phyloP scores from a whole-genome alignment of 2,797 vertebrate species.

The Pipistrellus kuhlii region DNA sequence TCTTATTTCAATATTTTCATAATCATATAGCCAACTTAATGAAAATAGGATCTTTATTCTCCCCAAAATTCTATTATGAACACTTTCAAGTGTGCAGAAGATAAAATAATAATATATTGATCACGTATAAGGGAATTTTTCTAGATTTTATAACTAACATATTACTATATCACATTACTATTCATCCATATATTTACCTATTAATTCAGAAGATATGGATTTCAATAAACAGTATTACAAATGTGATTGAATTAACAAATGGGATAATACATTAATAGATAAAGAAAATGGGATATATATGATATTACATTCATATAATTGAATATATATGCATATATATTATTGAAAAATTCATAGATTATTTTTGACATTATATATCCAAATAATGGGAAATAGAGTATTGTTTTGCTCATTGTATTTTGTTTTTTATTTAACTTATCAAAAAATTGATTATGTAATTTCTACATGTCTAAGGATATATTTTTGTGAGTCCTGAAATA shows the following conservation, averaged over 20 bases:
- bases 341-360: neutral
- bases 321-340: too few relatives aligned
- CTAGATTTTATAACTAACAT: neutral
- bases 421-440: constrained; percentile 13
- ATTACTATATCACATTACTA: neutral
- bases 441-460: constrained; percentile 10
- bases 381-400: neutral
- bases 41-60: neutral
- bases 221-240: neutral
- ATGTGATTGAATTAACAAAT: neutral
- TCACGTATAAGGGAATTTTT: neutral
- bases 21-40: neutral
- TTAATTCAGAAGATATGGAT: neutral
- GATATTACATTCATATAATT: too few relatives aligned
- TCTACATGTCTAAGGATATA: neutral
- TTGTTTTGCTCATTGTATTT: neutral
- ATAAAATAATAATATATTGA: neutral
- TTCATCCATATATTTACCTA: neutral
- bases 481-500: constrained; percentile 21
- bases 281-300: too few relatives aligned
- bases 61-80: neutral
- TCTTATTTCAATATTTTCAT: neutral
- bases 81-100: neutral
- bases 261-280: neutral
- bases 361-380: neutral